phyloP scores from a whole-genome alignment of 2,113 vertebrate genomes.

The Saguinus midas region DNA sequence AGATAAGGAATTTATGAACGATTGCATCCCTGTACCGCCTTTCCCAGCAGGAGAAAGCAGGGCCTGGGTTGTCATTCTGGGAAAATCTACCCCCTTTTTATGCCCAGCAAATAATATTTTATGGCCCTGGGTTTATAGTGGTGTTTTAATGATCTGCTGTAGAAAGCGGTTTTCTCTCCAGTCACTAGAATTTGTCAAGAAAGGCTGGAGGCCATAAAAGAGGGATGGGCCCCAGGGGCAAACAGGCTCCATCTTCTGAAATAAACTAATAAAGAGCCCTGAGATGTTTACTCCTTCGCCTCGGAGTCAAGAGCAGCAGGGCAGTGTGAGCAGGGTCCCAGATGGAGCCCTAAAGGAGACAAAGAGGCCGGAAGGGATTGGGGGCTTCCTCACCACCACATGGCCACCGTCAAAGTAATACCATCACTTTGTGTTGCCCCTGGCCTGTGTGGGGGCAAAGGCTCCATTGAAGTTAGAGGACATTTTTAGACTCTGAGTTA shows the following conservation, averaged over 20 bases:
- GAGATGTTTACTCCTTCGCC: constrained; percentile 88
- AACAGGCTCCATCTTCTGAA: constrained; percentile 93
- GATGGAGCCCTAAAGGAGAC: constrained; percentile 52
- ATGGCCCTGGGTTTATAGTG: constrained; percentile 85
- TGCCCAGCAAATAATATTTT: constrained; percentile 87
- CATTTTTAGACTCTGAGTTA: neutral
- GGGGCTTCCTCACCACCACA: constrained; percentile 51
- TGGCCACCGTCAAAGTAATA: constrained; percentile 69
- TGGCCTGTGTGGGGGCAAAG: neutral
- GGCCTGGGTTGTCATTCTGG: constrained; percentile 74
- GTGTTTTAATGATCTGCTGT: constrained; percentile 86
- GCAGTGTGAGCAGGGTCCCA: neutral
- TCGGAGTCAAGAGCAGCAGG: constrained; percentile 81
- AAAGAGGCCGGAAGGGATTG: constrained; percentile 36
- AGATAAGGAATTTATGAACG: constrained; percentile 78
- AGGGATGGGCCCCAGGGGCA: constrained; percentile 87
- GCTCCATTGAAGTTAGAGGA: neutral
- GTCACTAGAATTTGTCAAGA: constrained; percentile 87
- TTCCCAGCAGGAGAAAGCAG: constrained; percentile 50
- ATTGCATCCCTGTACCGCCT: constrained; percentile 62
- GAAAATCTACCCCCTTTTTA: constrained; percentile 83
- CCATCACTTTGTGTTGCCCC: neutral
- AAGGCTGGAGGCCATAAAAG: constrained; percentile 88
- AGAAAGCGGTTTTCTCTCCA: constrained; percentile 87
- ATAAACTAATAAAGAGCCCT: constrained; percentile 92